phyloP scores from a whole-genome alignment of 1,140 invertebrate genomes.

The Magallana gigas region DNA sequence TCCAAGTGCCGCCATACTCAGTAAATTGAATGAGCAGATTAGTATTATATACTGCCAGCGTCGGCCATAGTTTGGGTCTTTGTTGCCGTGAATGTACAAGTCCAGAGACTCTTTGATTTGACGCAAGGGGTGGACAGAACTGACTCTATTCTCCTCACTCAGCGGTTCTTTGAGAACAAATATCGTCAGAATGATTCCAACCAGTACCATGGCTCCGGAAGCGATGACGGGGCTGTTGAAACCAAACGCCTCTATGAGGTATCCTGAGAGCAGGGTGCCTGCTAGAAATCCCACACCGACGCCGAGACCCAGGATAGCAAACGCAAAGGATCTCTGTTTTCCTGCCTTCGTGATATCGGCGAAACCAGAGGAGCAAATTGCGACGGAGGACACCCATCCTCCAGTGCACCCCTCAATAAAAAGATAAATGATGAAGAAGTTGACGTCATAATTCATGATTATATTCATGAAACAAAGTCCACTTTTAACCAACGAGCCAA shows the following conservation, averaged over 20 bases:
- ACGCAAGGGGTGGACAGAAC: not conserved
- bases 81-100: slow-evolving; percentile 28
- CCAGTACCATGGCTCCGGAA: slow-evolving; percentile 6
- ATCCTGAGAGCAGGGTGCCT: slow-evolving; percentile 43
- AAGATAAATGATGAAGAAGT: slow-evolving; percentile 32
- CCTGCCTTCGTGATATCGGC: slow-evolving; percentile 45
- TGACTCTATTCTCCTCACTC: slow-evolving; percentile 18
- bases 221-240: slow-evolving; percentile 43
- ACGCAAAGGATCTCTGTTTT: slow-evolving; percentile 33
- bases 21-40: slow-evolving; percentile 32
- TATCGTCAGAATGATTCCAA: slow-evolving; percentile 33
- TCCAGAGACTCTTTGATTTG: slow-evolving; percentile 19
- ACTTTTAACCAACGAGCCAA: slow-evolving; percentile 38
- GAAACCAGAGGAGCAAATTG: slow-evolving; percentile 21
- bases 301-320: slow-evolving; percentile 23
- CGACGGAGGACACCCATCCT: slow-evolving; percentile 40
- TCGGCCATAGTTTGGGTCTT: not conserved
- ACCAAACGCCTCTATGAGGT: slow-evolving; percentile 44
- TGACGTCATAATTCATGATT: slow-evolving; percentile 34
- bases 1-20: slow-evolving; percentile 27
- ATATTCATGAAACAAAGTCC: slow-evolving; percentile 21
- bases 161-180: slow-evolving; percentile 43
- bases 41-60: slow-evolving; percentile 43
- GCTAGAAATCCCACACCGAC: slow-evolving; percentile 30
- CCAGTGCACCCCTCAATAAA: slow-evolving; percentile 44